phyloP scores from a whole-genome alignment of 2,888 invertebrate genomes.

The Rhogogaster chlorosoma region DNA sequence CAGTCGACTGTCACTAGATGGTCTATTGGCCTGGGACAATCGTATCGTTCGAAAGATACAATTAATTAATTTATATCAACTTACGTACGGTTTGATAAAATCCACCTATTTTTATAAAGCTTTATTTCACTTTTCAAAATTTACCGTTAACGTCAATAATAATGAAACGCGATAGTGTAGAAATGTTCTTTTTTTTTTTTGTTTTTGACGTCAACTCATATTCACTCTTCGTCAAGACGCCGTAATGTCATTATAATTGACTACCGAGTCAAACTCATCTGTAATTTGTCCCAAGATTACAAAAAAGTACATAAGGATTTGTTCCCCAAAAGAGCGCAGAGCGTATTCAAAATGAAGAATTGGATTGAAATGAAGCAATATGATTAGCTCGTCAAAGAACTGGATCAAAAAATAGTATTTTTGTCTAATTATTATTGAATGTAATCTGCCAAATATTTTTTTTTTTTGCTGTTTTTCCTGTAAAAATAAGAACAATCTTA shows the following conservation, averaged over 20 bases:
- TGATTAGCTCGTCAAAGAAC: not conserved
- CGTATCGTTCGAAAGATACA: slow-evolving; percentile 14
- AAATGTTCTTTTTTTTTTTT: not conserved
- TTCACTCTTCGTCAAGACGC: not conserved
- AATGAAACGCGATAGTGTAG: not conserved
- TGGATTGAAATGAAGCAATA: not conserved
- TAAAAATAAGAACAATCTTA: not conserved
- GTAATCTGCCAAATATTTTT: not conserved
- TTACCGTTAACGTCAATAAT: not conserved
- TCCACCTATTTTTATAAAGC: not conserved
- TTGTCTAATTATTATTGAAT: not conserved
- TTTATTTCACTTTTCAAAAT: not conserved
- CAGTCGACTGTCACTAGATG: slow-evolving; percentile 19
- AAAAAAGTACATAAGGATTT: not conserved
- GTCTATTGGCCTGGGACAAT: slow-evolving; percentile 67
- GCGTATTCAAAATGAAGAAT: not conserved
- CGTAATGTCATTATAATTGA: slow-evolving; percentile 70
- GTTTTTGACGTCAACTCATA: not conserved
- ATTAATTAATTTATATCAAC: slow-evolving; percentile 68
- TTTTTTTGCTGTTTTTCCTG: not conserved
- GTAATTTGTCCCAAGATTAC: slow-evolving; percentile 43
- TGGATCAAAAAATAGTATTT: not conserved
- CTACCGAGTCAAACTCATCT: slow-evolving; percentile 56
- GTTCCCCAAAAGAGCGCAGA: not conserved
- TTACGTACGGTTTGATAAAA: not conserved